These are phyloP conservation scores for Tupiocoris notatus DNA, from an alignment of 2,888 invertebrate species.

Conservation along the genomic window DNA sequence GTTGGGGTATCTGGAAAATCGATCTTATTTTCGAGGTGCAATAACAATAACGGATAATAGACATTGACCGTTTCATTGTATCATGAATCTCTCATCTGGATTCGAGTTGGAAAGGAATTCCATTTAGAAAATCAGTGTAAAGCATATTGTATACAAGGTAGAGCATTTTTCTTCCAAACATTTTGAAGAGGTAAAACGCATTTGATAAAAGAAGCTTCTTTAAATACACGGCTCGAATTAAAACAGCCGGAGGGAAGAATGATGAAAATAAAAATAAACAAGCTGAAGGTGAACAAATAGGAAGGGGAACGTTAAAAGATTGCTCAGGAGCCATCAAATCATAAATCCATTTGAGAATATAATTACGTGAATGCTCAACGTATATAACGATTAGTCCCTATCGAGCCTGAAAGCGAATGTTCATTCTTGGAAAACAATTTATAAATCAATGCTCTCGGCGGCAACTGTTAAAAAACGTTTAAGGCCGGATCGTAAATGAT, in stretches of 20 bases:
- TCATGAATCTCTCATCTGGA: too few relatives aligned
- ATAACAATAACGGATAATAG: too few relatives aligned
- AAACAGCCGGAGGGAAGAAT: conserved; percentile 14
- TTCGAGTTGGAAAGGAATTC: too few relatives aligned
- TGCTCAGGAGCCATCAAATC: conserved; percentile 10
- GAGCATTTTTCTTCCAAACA: too few relatives aligned
- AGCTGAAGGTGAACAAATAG: background rate
- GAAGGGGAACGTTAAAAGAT: conserved; percentile 18
- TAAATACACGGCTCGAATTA: conserved; percentile 22
- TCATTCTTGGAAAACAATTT: conserved; percentile 11
- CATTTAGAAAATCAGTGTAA: too few relatives aligned
- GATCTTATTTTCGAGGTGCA: too few relatives aligned
- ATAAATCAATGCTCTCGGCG: conserved; percentile 30
- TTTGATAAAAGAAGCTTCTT: too few relatives aligned
- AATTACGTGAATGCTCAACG: conserved; percentile 27
- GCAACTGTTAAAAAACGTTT: conserved; percentile 45
- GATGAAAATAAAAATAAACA: background rate
- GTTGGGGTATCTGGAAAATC: too few relatives aligned
- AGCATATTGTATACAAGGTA: too few relatives aligned
- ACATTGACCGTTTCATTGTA: too few relatives aligned
- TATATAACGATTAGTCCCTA: conserved; percentile 36
- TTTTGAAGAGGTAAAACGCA: too few relatives aligned
- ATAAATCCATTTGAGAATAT: conserved; percentile 33
- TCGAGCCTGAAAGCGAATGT: conserved; percentile 20
- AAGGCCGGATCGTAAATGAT: conserved; percentile 45